Evolutionary conservation across 1,140 invertebrate genomes (phyloP).

Genomic region (Diorhabda carinulata): DNA sequence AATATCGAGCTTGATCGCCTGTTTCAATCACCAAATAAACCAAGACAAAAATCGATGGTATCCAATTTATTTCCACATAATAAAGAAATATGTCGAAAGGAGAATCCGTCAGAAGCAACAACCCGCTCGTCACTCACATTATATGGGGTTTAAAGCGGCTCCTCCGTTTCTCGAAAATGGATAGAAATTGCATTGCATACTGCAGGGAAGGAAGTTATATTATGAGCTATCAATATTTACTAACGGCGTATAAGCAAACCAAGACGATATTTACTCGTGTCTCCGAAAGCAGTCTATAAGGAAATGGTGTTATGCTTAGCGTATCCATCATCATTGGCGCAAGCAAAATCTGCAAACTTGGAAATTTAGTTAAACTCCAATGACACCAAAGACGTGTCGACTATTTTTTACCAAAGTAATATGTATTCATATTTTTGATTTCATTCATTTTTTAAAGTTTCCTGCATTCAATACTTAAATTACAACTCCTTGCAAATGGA

Average conservation of each 20-base stretch:
- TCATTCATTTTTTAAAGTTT: too few species aligned
- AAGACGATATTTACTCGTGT: slow-evolving; percentile 2
- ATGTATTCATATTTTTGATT: too few species aligned
- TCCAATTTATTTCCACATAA: slow-evolving; percentile 1
- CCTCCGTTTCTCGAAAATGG: background rate
- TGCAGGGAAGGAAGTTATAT: slow-evolving; percentile 1
- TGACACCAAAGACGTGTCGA: background rate
- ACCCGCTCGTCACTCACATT: background rate
- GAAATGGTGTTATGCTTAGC: slow-evolving; percentile 1
- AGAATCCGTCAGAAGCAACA: slow-evolving; percentile 1
- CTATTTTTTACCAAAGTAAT: background rate
- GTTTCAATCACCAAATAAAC: background rate
- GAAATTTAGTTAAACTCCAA: background rate
- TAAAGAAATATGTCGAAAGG: background rate
- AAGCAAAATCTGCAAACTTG: background rate
- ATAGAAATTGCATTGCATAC: slow-evolving; percentile 2
- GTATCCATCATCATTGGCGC: background rate
- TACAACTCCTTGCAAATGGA: too few species aligned
- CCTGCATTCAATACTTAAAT: too few species aligned
- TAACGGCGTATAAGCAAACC: slow-evolving; percentile 1
- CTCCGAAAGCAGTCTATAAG: slow-evolving; percentile 1
- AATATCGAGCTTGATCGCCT: too few species aligned
- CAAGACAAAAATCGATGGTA: background rate
- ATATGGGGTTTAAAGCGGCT: background rate
- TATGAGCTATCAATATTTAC: slow-evolving; percentile 2